Percentiles rank a stretch among this genome's conserved stretches.
These are phyloP conservation scores for Oenanthe melanoleuca DNA, from an alignment of 2,113 vertebrate species.

Conservation along the genomic window DNA sequence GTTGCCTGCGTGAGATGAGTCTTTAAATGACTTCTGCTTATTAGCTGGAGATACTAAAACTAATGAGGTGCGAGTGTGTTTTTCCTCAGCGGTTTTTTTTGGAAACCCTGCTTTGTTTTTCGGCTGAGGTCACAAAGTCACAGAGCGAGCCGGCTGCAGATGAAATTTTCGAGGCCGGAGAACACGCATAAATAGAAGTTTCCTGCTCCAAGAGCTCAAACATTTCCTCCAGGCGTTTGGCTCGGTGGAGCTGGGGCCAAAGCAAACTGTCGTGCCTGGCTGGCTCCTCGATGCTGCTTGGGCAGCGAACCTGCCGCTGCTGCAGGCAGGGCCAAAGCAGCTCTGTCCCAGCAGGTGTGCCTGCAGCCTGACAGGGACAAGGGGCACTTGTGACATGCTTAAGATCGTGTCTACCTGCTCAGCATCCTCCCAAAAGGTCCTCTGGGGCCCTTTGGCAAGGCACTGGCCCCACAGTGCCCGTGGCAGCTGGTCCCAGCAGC, in stretches of 20 bases:
- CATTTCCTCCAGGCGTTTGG: slow-evolving; percentile 42
- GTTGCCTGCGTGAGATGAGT: background rate
- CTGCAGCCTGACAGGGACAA: fast-evolving
- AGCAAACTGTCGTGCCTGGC: slow-evolving; percentile 1
- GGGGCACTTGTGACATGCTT: background rate
- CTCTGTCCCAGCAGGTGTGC: background rate
- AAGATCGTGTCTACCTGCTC: background rate
- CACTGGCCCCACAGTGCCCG: fast-evolving
- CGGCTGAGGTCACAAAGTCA: slow-evolving; percentile 60
- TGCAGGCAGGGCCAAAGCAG: background rate
- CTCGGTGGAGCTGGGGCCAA: background rate
- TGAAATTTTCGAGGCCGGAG: slow-evolving; percentile 62
- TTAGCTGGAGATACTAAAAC: slow-evolving; percentile 51
- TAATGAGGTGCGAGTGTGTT: slow-evolving; percentile 51
- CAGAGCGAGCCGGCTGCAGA: slow-evolving; percentile 40
- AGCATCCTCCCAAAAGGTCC: background rate
- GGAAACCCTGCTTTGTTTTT: slow-evolving; percentile 63
- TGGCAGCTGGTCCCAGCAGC: background rate
- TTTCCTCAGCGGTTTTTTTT: slow-evolving; percentile 20
- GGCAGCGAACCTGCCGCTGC: background rate
- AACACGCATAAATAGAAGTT: slow-evolving; percentile 65
- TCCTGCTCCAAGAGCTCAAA: slow-evolving; percentile 62
- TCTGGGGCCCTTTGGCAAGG: background rate
- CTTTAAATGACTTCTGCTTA: slow-evolving; percentile 52
- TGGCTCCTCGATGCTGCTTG: background rate